A percentile compares a stretch with the other conserved stretches of the same genome.
These are phyloP conservation scores for Lepilemur septentrionalis DNA, from an alignment of 2,797 vertebrate genomes.

Conservation along the genomic window DNA sequence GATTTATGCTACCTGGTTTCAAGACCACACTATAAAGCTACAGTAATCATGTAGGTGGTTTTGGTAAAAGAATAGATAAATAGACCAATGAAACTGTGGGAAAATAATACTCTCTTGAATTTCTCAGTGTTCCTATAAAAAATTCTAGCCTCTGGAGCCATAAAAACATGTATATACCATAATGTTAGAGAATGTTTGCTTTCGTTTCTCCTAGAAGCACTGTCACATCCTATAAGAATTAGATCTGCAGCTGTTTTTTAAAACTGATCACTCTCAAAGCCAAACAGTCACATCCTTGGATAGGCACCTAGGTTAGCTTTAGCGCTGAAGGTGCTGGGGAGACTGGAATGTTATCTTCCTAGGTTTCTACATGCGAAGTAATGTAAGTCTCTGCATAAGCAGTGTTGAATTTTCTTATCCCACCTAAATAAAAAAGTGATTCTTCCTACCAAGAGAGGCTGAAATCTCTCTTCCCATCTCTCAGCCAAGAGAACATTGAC, in stretches of 20 bases:
- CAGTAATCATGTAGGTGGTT: neutral
- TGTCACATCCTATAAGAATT: neutral
- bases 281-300: neutral
- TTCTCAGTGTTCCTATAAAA: neutral
- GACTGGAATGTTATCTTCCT: neutral
- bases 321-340: neutral
- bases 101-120: neutral
- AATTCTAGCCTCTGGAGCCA: neutral
- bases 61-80: neutral
- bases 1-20: neutral
- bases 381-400: neutral
- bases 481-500: neutral
- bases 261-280: neutral
- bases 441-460: neutral
- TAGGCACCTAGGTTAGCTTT: neutral
- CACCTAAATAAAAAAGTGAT: neutral
- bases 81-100: neutral
- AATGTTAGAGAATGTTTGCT: neutral
- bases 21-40: neutral
- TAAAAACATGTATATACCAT: neutral
- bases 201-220: neutral
- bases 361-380: neutral
- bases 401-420: neutral
- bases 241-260: neutral
- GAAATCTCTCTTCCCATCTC: neutral